A percentile compares a stretch with the other conserved stretches of the same genome.
Conservation (phyloP, 2,113 vertebrate species). For the Silurus meridionalis region DNA sequence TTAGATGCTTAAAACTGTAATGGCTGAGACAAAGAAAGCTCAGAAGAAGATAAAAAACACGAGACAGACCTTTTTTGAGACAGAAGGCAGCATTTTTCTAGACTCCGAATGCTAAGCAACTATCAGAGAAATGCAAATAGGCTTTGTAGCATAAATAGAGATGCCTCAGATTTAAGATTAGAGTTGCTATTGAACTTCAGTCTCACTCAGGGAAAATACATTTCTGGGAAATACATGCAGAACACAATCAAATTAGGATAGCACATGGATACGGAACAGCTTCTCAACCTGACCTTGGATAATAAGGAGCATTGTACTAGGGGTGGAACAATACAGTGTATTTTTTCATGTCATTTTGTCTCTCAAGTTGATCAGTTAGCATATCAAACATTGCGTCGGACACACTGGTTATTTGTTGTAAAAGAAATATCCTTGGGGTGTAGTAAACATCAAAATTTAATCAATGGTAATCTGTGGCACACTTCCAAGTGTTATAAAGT, state of each 20-base stretch:
- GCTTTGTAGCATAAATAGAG: constrained; percentile 10
- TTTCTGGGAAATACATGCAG: neutral
- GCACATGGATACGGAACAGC: neutral
- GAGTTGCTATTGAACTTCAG: constrained; percentile 6
- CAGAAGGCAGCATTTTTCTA: neutral
- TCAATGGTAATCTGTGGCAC: too few species aligned
- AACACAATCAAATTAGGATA: neutral
- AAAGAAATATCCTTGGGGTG: neutral
- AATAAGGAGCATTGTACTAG: neutral
- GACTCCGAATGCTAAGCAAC: neutral
- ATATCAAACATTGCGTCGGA: neutral
- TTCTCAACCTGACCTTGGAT: constrained; percentile 3
- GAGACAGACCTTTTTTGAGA: neutral
- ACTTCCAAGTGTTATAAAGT: neutral
- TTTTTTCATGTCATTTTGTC: neutral
- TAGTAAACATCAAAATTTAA: neutral
- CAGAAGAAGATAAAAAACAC: neutral
- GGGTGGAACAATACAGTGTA: neutral
- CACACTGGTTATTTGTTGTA: neutral
- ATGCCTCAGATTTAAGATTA: neutral
- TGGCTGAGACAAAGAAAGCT: constrained; percentile 33
- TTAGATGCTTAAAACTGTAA: constrained; percentile 47
- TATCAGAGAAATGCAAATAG: neutral
- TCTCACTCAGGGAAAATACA: neutral
- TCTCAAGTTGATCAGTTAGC: neutral